Evolutionary conservation across 2,113 vertebrate species (phyloP).

Genomic region (Muntiacus reevesi): DNA sequence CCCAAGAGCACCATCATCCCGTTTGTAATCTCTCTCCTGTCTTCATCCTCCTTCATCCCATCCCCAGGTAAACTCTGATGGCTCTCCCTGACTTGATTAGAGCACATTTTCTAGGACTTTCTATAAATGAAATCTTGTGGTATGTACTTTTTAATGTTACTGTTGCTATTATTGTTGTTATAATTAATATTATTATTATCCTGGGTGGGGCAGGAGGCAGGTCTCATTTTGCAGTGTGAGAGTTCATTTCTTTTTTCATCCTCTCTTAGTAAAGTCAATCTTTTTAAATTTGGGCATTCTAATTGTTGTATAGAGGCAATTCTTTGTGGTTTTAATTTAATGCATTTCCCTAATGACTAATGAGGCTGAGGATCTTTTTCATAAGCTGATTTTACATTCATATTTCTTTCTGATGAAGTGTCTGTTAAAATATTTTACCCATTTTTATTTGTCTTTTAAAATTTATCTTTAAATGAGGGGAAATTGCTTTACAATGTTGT

Average conservation of each 20-base stretch:
- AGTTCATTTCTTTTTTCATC: neutral
- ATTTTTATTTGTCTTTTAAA: neutral
- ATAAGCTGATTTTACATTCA: neutral
- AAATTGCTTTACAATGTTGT: neutral
- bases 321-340: neutral
- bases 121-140: neutral
- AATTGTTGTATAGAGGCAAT: neutral
- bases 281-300: neutral
- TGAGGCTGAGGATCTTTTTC: neutral
- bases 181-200: neutral
- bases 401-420: neutral
- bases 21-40: neutral
- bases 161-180: neutral
- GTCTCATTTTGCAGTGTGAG: no score
- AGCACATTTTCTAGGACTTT: neutral
- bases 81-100: neutral
- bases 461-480: neutral
- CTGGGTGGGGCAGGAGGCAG: no score
- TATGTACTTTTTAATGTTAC: neutral
- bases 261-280: neutral
- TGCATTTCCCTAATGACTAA: neutral
- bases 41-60: neutral
- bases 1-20: neutral
- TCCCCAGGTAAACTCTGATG: neutral
- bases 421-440: neutral